phyloP scores from a whole-genome alignment of 2,888 invertebrate genomes.

The Vannuccia rotundouncinata region DNA sequence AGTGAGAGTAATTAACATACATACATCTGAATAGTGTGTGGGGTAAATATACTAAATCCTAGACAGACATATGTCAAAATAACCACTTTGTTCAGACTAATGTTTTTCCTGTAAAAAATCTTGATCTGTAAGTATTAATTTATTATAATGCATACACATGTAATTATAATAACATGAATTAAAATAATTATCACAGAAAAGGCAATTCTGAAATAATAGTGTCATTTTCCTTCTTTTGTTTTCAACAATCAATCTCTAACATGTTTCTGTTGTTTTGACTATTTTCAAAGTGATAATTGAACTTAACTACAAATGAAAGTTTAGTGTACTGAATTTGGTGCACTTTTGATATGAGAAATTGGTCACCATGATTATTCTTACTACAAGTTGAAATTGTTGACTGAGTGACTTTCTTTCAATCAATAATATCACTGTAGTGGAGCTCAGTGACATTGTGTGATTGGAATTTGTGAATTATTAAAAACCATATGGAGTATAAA shows the following conservation, averaged over 20 bases:
- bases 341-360: background rate
- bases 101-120: no score
- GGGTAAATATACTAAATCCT: no score
- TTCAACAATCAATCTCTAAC: background rate
- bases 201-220: background rate
- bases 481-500: background rate
- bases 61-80: no score
- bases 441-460: background rate
- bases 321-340: background rate
- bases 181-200: background rate
- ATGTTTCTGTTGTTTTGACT: background rate
- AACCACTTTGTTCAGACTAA: no score
- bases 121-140: background rate
- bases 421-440: no score
- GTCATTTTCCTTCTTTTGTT: background rate
- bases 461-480: background rate
- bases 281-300: background rate
- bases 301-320: background rate
- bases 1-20: no score
- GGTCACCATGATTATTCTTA: background rate
- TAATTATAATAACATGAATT: background rate
- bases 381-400: background rate
- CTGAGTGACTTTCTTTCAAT: background rate
- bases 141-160: background rate
- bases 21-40: no score